A percentile compares a stretch with the other conserved stretches of the same genome.
Conservation (phyloP, 2,113 vertebrate species). For the Cynopterus brachyotis region DNA sequence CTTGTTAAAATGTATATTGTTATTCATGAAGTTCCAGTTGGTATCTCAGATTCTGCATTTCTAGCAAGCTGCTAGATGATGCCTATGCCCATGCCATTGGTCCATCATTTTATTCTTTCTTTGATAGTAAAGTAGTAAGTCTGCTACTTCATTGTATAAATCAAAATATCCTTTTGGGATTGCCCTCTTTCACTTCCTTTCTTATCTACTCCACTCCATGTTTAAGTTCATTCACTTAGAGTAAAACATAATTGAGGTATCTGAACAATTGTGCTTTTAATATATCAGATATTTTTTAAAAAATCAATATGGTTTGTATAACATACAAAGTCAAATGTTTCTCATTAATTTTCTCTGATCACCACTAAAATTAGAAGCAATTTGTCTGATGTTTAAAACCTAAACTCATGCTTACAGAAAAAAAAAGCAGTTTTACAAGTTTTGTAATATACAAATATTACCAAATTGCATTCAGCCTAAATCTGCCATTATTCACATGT, state of each 20-base stretch:
- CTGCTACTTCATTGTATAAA: background rate
- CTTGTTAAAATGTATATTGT: background rate
- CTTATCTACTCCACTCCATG: background rate
- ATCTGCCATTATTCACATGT: background rate
- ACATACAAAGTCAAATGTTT: background rate
- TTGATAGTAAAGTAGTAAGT: background rate
- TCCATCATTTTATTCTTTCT: background rate
- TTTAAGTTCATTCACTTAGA: background rate
- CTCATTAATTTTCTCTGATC: background rate
- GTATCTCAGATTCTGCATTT: background rate
- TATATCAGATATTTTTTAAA: background rate
- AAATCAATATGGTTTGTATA: background rate
- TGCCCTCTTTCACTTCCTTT: background rate
- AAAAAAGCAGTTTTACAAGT: background rate
- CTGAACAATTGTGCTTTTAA: background rate
- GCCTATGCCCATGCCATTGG: background rate
- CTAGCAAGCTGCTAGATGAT: background rate
- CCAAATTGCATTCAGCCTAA: background rate
- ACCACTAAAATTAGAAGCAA: conserved; percentile 28
- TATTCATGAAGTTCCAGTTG: background rate
- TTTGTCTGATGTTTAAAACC: conserved; percentile 16
- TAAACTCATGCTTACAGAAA: background rate
- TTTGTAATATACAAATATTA: background rate
- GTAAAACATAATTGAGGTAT: background rate
- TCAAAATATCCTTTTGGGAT: background rate